These are phyloP conservation scores for Gallinago jamesoni DNA, from an alignment of 2,113 vertebrate genomes.

Conservation along the genomic window DNA sequence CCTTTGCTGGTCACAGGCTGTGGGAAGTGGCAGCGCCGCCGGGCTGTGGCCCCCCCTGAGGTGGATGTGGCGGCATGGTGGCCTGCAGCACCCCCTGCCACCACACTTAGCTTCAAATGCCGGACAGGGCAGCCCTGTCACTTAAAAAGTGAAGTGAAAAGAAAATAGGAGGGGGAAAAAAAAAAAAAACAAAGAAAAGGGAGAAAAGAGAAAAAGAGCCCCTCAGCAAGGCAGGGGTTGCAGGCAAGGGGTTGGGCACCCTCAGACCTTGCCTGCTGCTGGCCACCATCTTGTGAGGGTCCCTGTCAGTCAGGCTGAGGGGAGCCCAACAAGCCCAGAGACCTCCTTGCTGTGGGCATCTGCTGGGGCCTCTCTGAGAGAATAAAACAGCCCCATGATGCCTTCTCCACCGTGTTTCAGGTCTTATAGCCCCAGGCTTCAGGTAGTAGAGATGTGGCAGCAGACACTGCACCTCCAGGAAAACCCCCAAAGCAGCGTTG, in stretches of 20 bases:
- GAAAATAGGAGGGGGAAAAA: neutral
- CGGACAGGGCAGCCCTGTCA: neutral
- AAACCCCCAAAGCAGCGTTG: fast-evolving
- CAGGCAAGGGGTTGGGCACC: neutral
- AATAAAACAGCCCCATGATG: neutral
- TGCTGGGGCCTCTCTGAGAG: fast-evolving
- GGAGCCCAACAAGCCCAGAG: fast-evolving
- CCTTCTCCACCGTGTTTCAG: neutral
- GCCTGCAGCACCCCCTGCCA: neutral
- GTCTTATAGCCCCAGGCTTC: fast-evolving
- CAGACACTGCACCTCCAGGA: fast-evolving
- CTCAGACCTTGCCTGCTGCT: neutral
- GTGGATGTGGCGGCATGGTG: fast-evolving
- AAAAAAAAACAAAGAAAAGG: fast-evolving
- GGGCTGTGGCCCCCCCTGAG: neutral
- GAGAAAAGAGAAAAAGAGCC: neutral
- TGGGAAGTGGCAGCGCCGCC: fast-evolving
- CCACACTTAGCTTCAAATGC: too few species aligned
- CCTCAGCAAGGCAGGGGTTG: neutral
- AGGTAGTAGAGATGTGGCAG: fast-evolving
- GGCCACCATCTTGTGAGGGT: neutral
- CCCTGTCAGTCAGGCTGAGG: neutral
- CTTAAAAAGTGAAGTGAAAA: neutral
- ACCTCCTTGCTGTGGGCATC: neutral
- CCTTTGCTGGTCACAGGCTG: fast-evolving